These are phyloP conservation scores for Orthosia incerta DNA, from an alignment of 2,888 invertebrate genomes.

Conservation along the genomic window DNA sequence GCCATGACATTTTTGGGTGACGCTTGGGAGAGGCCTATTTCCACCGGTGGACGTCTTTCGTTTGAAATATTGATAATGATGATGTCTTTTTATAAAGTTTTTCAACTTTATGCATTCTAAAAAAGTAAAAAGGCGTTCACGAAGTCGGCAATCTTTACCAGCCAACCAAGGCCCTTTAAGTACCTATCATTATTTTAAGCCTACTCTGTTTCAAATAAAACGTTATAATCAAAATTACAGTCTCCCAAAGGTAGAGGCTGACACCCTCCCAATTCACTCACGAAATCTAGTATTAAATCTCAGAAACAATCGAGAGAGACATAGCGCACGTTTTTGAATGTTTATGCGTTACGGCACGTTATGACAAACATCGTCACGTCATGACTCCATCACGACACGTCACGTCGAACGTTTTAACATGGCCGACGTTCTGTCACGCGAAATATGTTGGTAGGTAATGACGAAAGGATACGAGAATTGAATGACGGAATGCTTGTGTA, in stretches of 20 bases:
- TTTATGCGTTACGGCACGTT: constrained; percentile 38
- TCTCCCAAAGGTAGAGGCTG: neutral
- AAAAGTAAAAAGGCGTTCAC: too few species aligned
- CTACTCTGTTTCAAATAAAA: too few species aligned
- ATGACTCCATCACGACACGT: constrained; percentile 5
- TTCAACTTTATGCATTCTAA: too few species aligned
- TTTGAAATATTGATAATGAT: too few species aligned
- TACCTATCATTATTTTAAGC: too few species aligned
- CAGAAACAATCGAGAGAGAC: constrained; percentile 20
- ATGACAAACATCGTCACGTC: constrained; percentile 30
- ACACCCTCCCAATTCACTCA: neutral
- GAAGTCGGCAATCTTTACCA: too few species aligned
- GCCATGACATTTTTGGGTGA: too few species aligned
- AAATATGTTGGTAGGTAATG: constrained; percentile 31
- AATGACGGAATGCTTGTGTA: constrained; percentile 3
- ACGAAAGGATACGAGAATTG: constrained; percentile 26
- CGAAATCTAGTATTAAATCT: constrained; percentile 32
- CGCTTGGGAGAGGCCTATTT: too few species aligned
- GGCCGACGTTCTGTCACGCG: constrained; percentile 15
- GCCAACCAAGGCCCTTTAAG: too few species aligned
- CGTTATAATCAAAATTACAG: neutral
- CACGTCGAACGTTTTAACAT: constrained; percentile 29
- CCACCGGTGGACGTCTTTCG: too few species aligned
- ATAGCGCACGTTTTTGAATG: constrained; percentile 41
- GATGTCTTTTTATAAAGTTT: too few species aligned